Evolutionary conservation across 2,797 vertebrate species (phyloP), one percentile per base, ranked within the genome.

Genomic region (Diglossa cyanea): DNA sequence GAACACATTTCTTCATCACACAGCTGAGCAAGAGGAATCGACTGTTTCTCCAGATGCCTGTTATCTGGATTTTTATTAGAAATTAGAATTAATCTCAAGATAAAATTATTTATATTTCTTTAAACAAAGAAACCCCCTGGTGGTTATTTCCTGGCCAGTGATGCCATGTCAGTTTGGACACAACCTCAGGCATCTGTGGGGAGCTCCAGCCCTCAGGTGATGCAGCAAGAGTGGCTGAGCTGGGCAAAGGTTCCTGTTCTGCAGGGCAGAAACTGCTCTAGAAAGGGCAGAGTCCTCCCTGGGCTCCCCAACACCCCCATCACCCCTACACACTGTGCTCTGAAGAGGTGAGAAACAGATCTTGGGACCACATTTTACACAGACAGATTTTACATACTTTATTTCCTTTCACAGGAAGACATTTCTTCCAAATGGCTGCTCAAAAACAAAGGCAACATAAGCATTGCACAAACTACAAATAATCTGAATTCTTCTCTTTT

Each of bases 111-210:
- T 35, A 4, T 6, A 57, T 82, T 45, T 65, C 28, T 48, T 79
- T 31, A 44, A 65, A 37, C 19, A 28, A 78, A 54, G 37, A 70
- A 40, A 12, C 5, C 7, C 24, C 73, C 37, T n/a, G 37, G 19
- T 54, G 51, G 48, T 40, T 37, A 48, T 70, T 84, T 92, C 37
- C 35, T 50, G 51, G 20, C 31, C 15, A 33, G 17, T 7, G 37
- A 30, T 48, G 28, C 25, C 9, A 6, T 7, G 13, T 13, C 26
- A 54, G 28, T 50, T 55, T 76, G 74, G 23, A 17, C 33, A 44
- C 42, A 37, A 17, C 10, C 19, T 74, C n/a, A 10, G 6, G 24
- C 1, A 0, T 23, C 5, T 71, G 17, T 39, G 31, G 11, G 37
- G 47, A 67, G 33, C 26, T 68, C 26, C 16, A 19, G 3, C 17